A percentile compares a stretch with the other conserved stretches of the same genome.
These are phyloP conservation scores for Dendrocincla tyrannina DNA, from an alignment of 2,797 vertebrate species.

Conservation along the genomic window DNA sequence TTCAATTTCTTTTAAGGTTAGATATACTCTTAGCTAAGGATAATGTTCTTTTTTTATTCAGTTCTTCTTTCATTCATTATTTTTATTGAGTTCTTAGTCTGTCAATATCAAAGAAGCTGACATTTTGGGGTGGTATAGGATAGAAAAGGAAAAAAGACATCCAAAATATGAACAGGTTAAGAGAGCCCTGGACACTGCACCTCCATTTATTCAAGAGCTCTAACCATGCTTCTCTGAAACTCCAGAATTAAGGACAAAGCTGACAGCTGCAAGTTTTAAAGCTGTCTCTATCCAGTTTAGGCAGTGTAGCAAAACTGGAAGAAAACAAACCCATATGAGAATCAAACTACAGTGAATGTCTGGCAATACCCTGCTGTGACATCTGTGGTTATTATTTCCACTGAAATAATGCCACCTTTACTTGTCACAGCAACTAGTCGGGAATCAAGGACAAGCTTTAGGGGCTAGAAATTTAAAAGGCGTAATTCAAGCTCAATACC, in stretches of 20 bases:
- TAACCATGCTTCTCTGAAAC: neutral
- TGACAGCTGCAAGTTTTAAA: neutral
- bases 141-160: neutral
- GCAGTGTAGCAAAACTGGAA: neutral
- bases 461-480: neutral
- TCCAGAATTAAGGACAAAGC: neutral
- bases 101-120: neutral
- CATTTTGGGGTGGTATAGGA: neutral
- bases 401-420: neutral
- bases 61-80: too few relatives aligned
- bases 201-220: neutral
- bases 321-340: neutral
- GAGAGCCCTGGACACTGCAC: too few relatives aligned
- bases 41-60: neutral
- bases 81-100: neutral
- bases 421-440: neutral
- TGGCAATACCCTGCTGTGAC: neutral
- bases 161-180: neutral
- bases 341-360: rapidly evolving
- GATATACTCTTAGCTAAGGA: neutral
- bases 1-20: neutral
- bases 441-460: neutral
- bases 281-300: neutral
- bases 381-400: neutral
- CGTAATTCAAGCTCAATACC: neutral